Evolutionary conservation across 2,888 invertebrate species (phyloP).

Genomic region (Lacanobia oleracea): DNA sequence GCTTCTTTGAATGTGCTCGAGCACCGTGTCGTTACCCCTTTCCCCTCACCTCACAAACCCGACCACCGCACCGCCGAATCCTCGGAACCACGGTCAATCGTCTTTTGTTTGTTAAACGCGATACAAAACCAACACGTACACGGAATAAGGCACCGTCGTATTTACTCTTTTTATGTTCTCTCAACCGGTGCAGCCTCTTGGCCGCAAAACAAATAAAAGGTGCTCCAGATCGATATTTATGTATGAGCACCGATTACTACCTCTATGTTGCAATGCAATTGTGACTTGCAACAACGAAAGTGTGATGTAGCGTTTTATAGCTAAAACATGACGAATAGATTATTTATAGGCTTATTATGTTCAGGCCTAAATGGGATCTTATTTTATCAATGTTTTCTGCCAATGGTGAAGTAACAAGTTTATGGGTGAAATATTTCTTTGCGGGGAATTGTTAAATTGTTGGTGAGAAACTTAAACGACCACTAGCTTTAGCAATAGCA

Average conservation of each 20-base stretch:
- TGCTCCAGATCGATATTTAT: constrained; percentile 64
- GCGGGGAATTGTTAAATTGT: constrained; percentile 35
- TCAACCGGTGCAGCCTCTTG: constrained; percentile 55
- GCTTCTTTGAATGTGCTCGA: constrained; percentile 85
- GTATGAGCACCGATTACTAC: constrained; percentile 56
- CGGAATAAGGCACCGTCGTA: constrained; percentile 73
- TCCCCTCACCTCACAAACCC: constrained; percentile 46
- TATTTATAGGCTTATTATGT: constrained; percentile 54
- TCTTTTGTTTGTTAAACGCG: constrained; percentile 87
- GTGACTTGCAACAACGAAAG: constrained; percentile 53
- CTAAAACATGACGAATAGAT: constrained; percentile 58
- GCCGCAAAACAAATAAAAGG: constrained; percentile 62
- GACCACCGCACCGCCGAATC: constrained; percentile 65
- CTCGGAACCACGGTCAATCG: constrained; percentile 77
- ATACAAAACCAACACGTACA: constrained; percentile 84
- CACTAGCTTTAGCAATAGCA: constrained; percentile 62
- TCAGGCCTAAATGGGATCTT: constrained; percentile 57
- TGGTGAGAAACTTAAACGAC: constrained; percentile 43
- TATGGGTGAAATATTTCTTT: constrained; percentile 44
- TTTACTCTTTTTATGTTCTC: constrained; percentile 70
- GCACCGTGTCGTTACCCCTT: constrained; percentile 78
- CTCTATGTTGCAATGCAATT: constrained; percentile 63
- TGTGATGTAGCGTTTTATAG: constrained; percentile 63
- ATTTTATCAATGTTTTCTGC: constrained; percentile 52
- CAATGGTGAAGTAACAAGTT: constrained; percentile 46